These are phyloP conservation scores for Pimephales promelas DNA, from an alignment of 2,113 vertebrate species.

Conservation along the genomic window DNA sequence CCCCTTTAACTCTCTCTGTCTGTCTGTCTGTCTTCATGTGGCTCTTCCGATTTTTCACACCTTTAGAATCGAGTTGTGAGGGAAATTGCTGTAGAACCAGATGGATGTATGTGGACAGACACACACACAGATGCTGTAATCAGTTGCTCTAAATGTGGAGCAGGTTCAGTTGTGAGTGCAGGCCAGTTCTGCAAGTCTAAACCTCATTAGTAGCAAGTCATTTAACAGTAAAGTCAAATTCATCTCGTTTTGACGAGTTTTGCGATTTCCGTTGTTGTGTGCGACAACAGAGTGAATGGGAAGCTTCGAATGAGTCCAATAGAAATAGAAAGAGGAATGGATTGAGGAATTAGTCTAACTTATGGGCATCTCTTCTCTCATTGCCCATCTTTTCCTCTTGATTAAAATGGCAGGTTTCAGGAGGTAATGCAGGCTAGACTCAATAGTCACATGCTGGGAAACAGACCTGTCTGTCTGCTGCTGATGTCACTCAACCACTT, in stretches of 20 bases:
- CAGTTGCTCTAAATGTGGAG: background rate
- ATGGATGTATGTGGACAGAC: constrained; percentile 33
- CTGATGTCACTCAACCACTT: constrained; percentile 76
- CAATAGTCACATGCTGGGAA: constrained; percentile 64
- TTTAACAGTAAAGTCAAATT: background rate
- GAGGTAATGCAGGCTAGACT: constrained; percentile 48
- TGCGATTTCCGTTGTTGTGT: background rate
- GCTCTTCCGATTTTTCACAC: constrained; percentile 48
- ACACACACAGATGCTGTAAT: constrained; percentile 20
- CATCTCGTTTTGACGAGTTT: background rate
- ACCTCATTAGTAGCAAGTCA: background rate
- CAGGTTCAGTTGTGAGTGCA: background rate
- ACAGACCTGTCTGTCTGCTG: constrained; percentile 68
- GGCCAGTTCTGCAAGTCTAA: background rate
- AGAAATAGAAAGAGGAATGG: constrained; percentile 44
- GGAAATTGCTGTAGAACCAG: constrained; percentile 26
- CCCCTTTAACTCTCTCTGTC: background rate
- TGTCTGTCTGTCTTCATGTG: background rate
- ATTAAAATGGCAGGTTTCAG: constrained; percentile 39
- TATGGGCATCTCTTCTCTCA: background rate
- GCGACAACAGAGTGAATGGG: background rate
- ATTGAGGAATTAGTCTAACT: background rate
- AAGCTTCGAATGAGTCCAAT: background rate
- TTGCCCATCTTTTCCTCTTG: background rate
- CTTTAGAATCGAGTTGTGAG: constrained; percentile 34